phyloP scores from a whole-genome alignment of 2,797 vertebrate genomes.

The Rhinella marina region DNA sequence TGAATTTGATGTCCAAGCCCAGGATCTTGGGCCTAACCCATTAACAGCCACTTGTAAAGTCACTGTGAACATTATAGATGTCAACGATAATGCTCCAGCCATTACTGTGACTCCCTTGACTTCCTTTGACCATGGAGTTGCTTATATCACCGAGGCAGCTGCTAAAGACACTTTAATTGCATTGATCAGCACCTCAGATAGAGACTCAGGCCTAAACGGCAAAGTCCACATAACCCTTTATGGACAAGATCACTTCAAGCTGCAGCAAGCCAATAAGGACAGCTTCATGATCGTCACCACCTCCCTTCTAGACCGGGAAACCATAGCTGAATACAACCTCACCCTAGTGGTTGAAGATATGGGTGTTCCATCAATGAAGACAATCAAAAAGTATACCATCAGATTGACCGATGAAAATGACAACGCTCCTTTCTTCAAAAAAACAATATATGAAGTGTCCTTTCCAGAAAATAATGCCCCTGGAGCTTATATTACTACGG shows the following conservation, averaged over 20 bases:
- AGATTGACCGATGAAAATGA: slow-evolving; percentile 80
- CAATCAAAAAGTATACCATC: slow-evolving; percentile 76
- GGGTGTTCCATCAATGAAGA: slow-evolving; percentile 76
- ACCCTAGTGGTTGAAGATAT: slow-evolving; percentile 77
- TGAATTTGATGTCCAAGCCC: slow-evolving; percentile 89
- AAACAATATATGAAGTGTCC: slow-evolving; percentile 75
- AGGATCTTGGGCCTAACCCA: slow-evolving; percentile 84
- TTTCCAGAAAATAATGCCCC: slow-evolving; percentile 80
- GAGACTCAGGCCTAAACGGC: slow-evolving; percentile 79
- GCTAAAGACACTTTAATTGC: slow-evolving; percentile 80
- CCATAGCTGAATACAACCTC: slow-evolving; percentile 79
- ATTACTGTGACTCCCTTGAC: slow-evolving; percentile 88
- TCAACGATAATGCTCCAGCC: slow-evolving; percentile 90
- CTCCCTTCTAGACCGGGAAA: slow-evolving; percentile 73
- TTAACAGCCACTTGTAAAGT: slow-evolving; percentile 85
- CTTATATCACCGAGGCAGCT: slow-evolving; percentile 79
- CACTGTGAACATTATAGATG: slow-evolving; percentile 86
- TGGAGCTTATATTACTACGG: slow-evolving; percentile 77
- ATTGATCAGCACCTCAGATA: slow-evolving; percentile 81
- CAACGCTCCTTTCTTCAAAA: slow-evolving; percentile 77
- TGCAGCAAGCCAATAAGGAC: slow-evolving; percentile 80
- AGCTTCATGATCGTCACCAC: slow-evolving; percentile 80
- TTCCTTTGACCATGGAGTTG: slow-evolving; percentile 73
- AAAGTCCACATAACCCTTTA: slow-evolving; percentile 76
- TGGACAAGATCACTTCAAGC: slow-evolving; percentile 79